Evolutionary conservation across 2,797 vertebrate species (phyloP).

Genomic region (Argyrosomus regius): DNA sequence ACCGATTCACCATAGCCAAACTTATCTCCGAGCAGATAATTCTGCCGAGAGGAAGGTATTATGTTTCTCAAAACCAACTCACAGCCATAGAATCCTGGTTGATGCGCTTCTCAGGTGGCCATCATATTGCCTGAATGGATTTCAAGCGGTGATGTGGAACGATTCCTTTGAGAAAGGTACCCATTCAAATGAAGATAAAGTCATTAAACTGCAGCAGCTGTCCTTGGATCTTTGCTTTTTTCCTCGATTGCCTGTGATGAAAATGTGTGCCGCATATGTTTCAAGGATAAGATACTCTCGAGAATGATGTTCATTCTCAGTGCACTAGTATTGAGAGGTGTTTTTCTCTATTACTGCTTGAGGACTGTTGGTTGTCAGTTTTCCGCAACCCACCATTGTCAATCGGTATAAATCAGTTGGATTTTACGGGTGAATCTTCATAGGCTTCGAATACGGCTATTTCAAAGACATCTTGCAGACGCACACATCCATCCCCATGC

Average conservation of each 20-base stretch:
- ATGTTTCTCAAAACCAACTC: constrained; percentile 68
- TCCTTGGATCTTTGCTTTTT: constrained; percentile 69
- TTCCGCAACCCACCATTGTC: constrained; percentile 20
- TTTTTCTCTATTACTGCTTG: constrained; percentile 44
- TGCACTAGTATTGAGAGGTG: background rate
- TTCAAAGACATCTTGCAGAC: constrained; percentile 1
- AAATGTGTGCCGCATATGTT: constrained; percentile 61
- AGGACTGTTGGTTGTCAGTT: constrained; percentile 40
- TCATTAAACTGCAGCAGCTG: constrained; percentile 73
- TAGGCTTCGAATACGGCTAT: constrained; percentile 1
- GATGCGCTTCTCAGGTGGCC: constrained; percentile 75
- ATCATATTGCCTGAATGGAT: constrained; percentile 74
- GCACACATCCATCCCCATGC: background rate
- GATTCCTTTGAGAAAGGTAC: constrained; percentile 68
- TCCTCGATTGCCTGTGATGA: constrained; percentile 61
- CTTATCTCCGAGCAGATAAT: constrained; percentile 73
- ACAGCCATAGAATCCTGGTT: constrained; percentile 62
- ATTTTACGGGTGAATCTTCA: constrained; percentile 22
- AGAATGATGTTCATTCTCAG: constrained; percentile 64
- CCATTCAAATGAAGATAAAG: constrained; percentile 77
- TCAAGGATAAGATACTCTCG: constrained; percentile 70
- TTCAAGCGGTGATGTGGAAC: constrained; percentile 71
- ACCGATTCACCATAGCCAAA: constrained; percentile 61
- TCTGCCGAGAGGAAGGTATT: constrained; percentile 64
- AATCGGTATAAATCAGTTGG: constrained; percentile 18